Evolutionary conservation across 2,888 invertebrate species (phyloP).

Genomic region (Sphaerophoria taeniata): DNA sequence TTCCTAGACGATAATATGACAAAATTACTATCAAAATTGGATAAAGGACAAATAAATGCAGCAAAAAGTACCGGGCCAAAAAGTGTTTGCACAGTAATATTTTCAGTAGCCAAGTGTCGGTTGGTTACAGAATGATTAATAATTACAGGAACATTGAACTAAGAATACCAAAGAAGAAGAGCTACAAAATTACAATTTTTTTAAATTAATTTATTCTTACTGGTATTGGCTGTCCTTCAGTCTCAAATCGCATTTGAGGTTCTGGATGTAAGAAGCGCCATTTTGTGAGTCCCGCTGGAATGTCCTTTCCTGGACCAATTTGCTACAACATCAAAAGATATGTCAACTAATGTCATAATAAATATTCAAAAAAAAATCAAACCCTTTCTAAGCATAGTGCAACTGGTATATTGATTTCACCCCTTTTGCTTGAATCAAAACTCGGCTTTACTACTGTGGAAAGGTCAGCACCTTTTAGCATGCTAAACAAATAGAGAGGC

Average conservation of each 20-base stretch:
- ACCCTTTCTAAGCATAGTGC: conserved; percentile 79
- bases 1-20: conserved; percentile 76
- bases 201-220: too few relatives aligned
- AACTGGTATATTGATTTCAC: conserved; percentile 80
- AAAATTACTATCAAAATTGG: neutral
- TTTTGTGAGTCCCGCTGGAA: conserved; percentile 79
- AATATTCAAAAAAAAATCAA: too few relatives aligned
- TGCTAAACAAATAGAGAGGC: conserved; percentile 79
- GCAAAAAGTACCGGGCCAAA: conserved; percentile 82
- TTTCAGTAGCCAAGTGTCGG: conserved; percentile 82
- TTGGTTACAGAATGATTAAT: conserved; percentile 83
- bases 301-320: conserved; percentile 76
- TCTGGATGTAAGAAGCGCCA: conserved; percentile 80
- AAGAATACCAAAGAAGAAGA: neutral
- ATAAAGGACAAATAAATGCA: too few relatives aligned
- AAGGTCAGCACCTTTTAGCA: conserved; percentile 79
- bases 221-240: conserved; percentile 81
- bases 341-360: too few relatives aligned
- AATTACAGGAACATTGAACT: conserved; percentile 81
- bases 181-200: neutral
- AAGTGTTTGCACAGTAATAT: conserved; percentile 79
- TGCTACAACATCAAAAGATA: too few relatives aligned
- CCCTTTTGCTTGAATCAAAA: conserved; percentile 78
- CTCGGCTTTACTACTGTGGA: conserved; percentile 76
- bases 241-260: conserved; percentile 81